Base-by-base conservation (phyloP, 2,113 vertebrate genomes). In the Cyprinodon variegatus region DNA sequence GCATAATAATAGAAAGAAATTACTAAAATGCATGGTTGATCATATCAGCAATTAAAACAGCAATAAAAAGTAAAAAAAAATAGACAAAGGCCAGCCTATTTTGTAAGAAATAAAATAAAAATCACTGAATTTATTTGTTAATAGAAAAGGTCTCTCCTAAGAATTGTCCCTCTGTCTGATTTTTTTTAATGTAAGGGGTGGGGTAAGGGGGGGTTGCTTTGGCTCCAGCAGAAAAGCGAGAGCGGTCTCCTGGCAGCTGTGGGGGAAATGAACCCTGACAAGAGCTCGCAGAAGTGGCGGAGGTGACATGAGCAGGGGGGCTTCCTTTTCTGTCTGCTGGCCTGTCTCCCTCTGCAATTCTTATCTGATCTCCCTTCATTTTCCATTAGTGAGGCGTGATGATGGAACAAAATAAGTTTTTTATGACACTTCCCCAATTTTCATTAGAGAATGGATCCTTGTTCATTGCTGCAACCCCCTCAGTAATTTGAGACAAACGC, bases 331-430 rank as follows among this genome's bases (percentile, higher is more conserved):
- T 85, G 85, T 81, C 84, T 40, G 53, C 78, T 76, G 38, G 78
- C 68, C 71, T 79, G 69, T 72, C 82, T 74, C 84, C 62, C 66
- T 79, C 81, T 65, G 45, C 72, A 82, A 81, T 81, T 57, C 87
- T 93, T 94, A 94, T 94, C 94, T 92, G 94, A 94, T 94, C 81
- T 78, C 79, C 86, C 91, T 91, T 94, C 91, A 82, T 89, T 88
- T 88, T 84, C 87, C 86, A 90, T 94, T 91, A 93, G 73, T 62
- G 40, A 76, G 79, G 82, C 76, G 87, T 90, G 89, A 91, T 76
- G 37, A 85, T 62, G 77, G 59, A 41, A 53, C 66, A 77, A 73
- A 70, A 53, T 59, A 68, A 45, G 50, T 80, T 76, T 77, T 78
- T 74, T 68, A 78, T 71, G 45, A 45, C n/a, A 36, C 79, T 69